phyloP scores from a whole-genome alignment of 2,888 invertebrate species.

The Eupithecia tripunctaria region DNA sequence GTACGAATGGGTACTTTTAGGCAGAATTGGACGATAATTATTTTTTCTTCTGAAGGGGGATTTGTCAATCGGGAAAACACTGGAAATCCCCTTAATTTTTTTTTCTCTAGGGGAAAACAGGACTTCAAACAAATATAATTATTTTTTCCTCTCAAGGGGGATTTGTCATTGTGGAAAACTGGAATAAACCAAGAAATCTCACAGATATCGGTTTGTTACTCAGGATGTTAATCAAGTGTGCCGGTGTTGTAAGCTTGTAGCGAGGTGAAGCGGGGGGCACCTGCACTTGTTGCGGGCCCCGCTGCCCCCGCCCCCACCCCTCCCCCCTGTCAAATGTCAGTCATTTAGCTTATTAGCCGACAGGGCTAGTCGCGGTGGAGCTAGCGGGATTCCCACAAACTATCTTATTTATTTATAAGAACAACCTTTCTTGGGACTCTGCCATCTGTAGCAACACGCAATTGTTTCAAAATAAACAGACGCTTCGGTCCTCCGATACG shows the following conservation, averaged over 20 bases:
- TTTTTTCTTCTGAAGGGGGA: too few relatives aligned
- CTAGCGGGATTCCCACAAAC: background rate
- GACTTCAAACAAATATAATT: too few relatives aligned
- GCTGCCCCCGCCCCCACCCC: background rate
- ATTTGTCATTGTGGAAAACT: too few relatives aligned
- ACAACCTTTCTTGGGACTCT: background rate
- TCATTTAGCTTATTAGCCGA: background rate
- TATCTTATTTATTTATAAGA: background rate
- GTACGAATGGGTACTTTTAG: too few relatives aligned
- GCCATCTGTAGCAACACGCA: background rate
- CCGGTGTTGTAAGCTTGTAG: background rate
- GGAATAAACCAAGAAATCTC: too few relatives aligned
- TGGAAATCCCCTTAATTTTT: too few relatives aligned
- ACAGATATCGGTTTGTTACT: too few relatives aligned
- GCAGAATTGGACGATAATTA: too few relatives aligned
- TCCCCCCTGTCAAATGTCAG: slow-evolving; percentile 3
- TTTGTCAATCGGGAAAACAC: too few relatives aligned
- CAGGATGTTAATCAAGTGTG: too few relatives aligned
- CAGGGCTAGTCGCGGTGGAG: background rate
- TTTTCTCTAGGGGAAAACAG: too few relatives aligned
- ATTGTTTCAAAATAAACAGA: slow-evolving; percentile 21
- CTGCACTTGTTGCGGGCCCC: slow-evolving; percentile 52
- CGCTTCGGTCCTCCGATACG: background rate
- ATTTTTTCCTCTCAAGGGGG: too few relatives aligned
- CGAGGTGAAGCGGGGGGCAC: slow-evolving; percentile 16